phyloP scores from a whole-genome alignment of 2,113 vertebrate species.

The Hydrochoerus hydrochaeris region DNA sequence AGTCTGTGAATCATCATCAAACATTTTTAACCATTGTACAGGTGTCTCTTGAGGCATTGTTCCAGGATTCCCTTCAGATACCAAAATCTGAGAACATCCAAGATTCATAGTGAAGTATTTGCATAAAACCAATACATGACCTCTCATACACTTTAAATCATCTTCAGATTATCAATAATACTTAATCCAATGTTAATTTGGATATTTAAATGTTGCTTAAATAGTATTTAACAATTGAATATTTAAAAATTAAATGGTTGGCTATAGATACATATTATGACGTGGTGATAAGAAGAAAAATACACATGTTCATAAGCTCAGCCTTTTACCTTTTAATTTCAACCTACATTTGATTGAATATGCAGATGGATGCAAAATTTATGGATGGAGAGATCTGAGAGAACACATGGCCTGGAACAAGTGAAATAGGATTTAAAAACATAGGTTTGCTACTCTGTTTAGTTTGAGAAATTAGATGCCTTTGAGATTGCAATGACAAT shows the following conservation, averaged over 20 bases:
- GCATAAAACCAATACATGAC: not conserved
- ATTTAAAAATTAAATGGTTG: not conserved
- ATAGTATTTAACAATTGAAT: not conserved
- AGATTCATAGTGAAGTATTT: not conserved
- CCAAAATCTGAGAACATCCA: not conserved
- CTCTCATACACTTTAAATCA: not conserved
- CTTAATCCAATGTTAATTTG: not conserved
- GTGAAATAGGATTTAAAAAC: not conserved
- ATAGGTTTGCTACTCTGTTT: not conserved
- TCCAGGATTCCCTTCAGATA: not conserved
- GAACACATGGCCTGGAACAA: not conserved
- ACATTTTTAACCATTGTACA: not conserved
- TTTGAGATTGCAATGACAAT: not conserved
- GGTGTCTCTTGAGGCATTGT: not conserved
- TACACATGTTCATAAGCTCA: not conserved
- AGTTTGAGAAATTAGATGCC: conserved; percentile 25
- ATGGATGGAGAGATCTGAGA: not conserved
- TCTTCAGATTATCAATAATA: not conserved
- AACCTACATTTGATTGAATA: not conserved
- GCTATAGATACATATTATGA: not conserved
- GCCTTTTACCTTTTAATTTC: not conserved
- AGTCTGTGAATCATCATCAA: not conserved
- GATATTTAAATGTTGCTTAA: not conserved
- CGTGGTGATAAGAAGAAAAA: not conserved
- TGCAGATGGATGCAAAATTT: not conserved